These are phyloP conservation scores for Macaria liturata DNA, from an alignment of 2,888 invertebrate genomes.

Conservation along the genomic window DNA sequence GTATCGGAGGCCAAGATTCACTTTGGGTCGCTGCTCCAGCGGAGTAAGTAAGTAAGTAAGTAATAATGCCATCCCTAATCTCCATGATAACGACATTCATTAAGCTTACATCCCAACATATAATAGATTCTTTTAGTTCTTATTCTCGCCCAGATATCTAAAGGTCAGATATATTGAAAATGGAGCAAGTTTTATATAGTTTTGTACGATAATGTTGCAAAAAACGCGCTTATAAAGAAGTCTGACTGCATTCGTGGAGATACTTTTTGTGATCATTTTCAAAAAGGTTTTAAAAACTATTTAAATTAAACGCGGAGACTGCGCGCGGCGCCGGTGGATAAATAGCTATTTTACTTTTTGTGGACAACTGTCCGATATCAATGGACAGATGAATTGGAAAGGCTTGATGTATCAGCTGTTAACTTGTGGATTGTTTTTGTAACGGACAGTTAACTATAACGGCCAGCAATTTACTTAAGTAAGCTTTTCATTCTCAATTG, in stretches of 20 bases:
- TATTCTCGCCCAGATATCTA: conserved; percentile 14
- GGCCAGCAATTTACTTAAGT: too few relatives aligned
- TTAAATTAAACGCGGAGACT: conserved; percentile 24
- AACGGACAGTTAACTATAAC: too few relatives aligned
- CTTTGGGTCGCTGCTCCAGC: too few relatives aligned
- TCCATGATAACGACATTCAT: too few relatives aligned
- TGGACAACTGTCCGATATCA: conserved; percentile 4
- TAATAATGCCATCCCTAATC: too few relatives aligned
- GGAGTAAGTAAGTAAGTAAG: too few relatives aligned
- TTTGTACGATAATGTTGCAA: conserved; percentile 22
- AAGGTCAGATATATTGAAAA: conserved; percentile 30
- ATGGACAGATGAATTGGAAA: conserved; percentile 2
- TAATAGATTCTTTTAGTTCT: conserved; percentile 16
- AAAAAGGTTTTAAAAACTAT: conserved; percentile 29
- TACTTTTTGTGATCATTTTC: conserved; percentile 29
- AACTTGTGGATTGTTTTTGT: too few relatives aligned
- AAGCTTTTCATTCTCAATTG: too few relatives aligned
- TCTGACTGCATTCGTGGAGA: conserved; percentile 26
- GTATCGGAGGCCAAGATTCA: too few relatives aligned
- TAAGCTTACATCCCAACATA: neutral
- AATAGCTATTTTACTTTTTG: conserved; percentile 13
- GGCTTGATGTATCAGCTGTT: too few relatives aligned
- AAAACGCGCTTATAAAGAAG: conserved; percentile 18
- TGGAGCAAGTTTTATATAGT: conserved; percentile 27
- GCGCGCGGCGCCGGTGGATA: conserved; percentile 16